Percentiles rank a stretch among this genome's conserved stretches.
Evolutionary conservation across 2,113 vertebrate species (phyloP).

Genomic region (Protobothrops mucrosquamatus): DNA sequence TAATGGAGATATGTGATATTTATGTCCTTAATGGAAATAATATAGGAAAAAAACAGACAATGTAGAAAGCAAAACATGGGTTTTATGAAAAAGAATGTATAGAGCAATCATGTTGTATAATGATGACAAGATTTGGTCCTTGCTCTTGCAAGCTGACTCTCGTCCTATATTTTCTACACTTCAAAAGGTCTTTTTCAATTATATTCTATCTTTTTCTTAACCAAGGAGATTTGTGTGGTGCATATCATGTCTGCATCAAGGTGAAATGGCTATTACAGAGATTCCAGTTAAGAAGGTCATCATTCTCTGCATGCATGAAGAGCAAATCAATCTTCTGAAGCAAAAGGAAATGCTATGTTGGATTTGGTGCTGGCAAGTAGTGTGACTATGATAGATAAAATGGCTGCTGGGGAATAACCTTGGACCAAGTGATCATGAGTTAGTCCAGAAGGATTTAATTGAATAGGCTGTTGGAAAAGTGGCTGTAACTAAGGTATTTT

Average conservation of each 20-base stretch:
- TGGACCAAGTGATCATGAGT: slow-evolving; percentile 26
- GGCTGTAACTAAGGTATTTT: slow-evolving; percentile 6
- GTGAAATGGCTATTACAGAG: slow-evolving; percentile 39
- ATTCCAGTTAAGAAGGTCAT: slow-evolving; percentile 40
- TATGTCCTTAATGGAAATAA: neutral
- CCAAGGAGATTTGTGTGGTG: slow-evolving; percentile 39
- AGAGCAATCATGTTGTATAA: slow-evolving; percentile 2
- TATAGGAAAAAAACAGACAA: neutral
- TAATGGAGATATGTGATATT: neutral
- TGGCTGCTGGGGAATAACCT: slow-evolving; percentile 35
- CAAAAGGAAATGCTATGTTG: slow-evolving; percentile 38
- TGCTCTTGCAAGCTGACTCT: neutral
- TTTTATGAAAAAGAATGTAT: neutral
- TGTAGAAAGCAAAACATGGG: neutral
- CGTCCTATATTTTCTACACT: slow-evolving; percentile 18
- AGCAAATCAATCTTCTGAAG: slow-evolving; percentile 35
- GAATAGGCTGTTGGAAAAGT: slow-evolving; percentile 10
- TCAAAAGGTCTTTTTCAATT: slow-evolving; percentile 31
- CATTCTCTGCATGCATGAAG: slow-evolving; percentile 38
- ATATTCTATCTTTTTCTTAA: slow-evolving; percentile 36
- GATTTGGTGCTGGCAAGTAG: slow-evolving; percentile 34
- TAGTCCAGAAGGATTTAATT: slow-evolving; percentile 18
- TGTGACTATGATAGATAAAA: slow-evolving; percentile 23
- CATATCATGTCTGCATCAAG: slow-evolving; percentile 41
- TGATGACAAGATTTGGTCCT: slow-evolving; percentile 21